Conservation (phyloP, 1,140 invertebrate genomes). For the Metaphire vulgaris region DNA sequence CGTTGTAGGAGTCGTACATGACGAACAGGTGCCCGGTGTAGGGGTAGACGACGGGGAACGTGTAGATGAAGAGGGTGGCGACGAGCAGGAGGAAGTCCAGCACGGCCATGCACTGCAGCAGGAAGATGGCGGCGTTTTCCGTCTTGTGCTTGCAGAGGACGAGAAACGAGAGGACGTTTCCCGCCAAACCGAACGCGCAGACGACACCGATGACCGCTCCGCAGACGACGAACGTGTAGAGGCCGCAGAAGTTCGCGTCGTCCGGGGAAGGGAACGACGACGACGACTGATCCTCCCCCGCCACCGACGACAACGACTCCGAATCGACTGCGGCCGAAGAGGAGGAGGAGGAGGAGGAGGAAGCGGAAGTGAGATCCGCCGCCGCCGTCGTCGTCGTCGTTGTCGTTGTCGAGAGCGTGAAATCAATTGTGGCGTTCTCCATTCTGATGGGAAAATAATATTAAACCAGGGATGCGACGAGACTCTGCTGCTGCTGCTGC, state of each 20-base stretch:
- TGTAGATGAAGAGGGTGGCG: conserved; percentile 26
- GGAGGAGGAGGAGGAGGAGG: no score
- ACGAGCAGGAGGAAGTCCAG: conserved; percentile 26
- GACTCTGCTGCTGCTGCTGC: no score
- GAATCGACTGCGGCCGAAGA: no score
- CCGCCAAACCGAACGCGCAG: conserved; percentile 25
- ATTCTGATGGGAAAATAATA: no score
- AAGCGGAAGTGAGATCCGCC: no score
- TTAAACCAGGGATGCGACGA: no score
- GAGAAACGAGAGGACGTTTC: conserved; percentile 27
- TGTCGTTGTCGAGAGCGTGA: no score
- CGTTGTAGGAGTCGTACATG: neutral
- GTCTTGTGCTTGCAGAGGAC: conserved; percentile 24
- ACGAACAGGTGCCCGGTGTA: conserved; percentile 1
- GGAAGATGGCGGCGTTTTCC: conserved; percentile 18
- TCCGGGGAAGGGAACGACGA: no score
- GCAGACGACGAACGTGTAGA: conserved; percentile 29
- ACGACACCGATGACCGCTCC: conserved; percentile 20
- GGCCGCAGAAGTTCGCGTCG: neutral
- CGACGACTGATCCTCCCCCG: no score
- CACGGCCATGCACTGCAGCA: conserved; percentile 28
- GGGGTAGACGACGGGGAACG: conserved; percentile 10
- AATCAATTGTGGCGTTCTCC: no score
- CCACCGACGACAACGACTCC: no score
- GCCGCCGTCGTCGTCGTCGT: no score